Percentiles rank a stretch among this genome's conserved stretches.
Conservation (phyloP, 2,113 vertebrate species). For the Brachirus orientalis region DNA sequence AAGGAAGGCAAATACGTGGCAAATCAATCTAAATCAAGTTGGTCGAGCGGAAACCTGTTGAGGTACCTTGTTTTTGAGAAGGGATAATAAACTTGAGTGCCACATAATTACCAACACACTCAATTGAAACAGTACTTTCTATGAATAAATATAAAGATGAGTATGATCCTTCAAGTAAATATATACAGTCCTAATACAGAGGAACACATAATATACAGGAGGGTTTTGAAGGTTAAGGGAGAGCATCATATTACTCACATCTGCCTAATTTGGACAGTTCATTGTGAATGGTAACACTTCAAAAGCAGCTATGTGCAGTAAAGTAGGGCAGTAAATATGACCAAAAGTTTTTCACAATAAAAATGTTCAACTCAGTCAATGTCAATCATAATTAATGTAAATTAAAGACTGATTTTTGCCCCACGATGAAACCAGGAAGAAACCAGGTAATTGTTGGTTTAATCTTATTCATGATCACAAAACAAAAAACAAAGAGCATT, state of each 20-base stretch:
- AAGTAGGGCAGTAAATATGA: too few species aligned
- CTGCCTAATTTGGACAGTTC: background rate
- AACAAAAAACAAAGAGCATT: too few species aligned
- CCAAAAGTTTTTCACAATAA: too few species aligned
- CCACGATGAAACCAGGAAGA: too few species aligned
- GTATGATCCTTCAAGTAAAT: background rate
- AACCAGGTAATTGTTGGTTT: too few species aligned
- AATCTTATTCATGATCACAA: too few species aligned
- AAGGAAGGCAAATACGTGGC: slow-evolving; percentile 13
- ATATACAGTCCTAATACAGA: too few species aligned
- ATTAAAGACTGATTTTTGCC: too few species aligned
- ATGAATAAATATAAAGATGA: background rate
- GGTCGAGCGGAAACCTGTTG: slow-evolving; percentile 49
- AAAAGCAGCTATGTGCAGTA: background rate
- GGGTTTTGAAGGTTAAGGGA: too few species aligned
- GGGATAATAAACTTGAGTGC: slow-evolving; percentile 2
- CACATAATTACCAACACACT: slow-evolving; percentile 12
- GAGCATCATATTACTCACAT: background rate
- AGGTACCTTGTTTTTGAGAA: slow-evolving; percentile 26
- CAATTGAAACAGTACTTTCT: background rate
- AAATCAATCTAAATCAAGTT: slow-evolving; percentile 39
- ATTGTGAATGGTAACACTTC: background rate
- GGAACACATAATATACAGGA: too few species aligned
- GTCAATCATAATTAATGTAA: too few species aligned
- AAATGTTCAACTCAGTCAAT: too few species aligned